Evolutionary conservation across 1,140 invertebrate species (phyloP).

Genomic region (Lepidurus packardi): DNA sequence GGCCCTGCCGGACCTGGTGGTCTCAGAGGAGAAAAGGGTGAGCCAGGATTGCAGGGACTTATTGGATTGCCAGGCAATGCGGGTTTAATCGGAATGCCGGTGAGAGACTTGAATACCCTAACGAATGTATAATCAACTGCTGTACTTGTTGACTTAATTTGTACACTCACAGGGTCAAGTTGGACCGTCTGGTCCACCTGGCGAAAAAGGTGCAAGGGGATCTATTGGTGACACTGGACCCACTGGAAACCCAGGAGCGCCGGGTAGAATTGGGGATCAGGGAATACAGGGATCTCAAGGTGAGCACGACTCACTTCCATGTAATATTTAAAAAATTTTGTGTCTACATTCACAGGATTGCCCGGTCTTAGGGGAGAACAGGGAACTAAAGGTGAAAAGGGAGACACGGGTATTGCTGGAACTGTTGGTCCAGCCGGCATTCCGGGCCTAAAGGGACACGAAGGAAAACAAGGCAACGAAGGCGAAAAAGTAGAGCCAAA

Average conservation of each 20-base stretch:
- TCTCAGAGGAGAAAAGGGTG: slow-evolving; percentile 40
- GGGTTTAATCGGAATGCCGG: slow-evolving; percentile 26
- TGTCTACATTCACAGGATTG: not conserved
- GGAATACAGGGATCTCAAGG: slow-evolving; percentile 33
- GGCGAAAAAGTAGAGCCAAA: slow-evolving; percentile 32
- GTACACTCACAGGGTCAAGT: slow-evolving; percentile 19
- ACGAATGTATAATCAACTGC: not conserved
- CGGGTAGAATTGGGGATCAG: slow-evolving; percentile 28
- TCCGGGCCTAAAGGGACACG: slow-evolving; percentile 32
- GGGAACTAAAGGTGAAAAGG: slow-evolving; percentile 41
- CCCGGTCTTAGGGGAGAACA: slow-evolving; percentile 28
- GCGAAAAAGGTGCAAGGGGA: slow-evolving; percentile 39
- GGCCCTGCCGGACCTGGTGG: slow-evolving; percentile 47
- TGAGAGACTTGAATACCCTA: not conserved
- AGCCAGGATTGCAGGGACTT: slow-evolving; percentile 37
- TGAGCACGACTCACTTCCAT: not conserved
- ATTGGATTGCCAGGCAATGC: slow-evolving; percentile 35
- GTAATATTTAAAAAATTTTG: not conserved
- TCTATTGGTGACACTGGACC: slow-evolving; percentile 36
- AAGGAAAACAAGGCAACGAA: slow-evolving; percentile 34
- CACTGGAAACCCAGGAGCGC: slow-evolving; percentile 18
- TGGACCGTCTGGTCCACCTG: slow-evolving; percentile 46
- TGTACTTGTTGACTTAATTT: not conserved
- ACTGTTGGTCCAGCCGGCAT: slow-evolving; percentile 32
- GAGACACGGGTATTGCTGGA: slow-evolving; percentile 38